A percentile compares a stretch with the other conserved stretches of the same genome.
These are phyloP conservation scores for Bembecia ichneumoniformis DNA, from an alignment of 2,888 invertebrate genomes.

Conservation along the genomic window DNA sequence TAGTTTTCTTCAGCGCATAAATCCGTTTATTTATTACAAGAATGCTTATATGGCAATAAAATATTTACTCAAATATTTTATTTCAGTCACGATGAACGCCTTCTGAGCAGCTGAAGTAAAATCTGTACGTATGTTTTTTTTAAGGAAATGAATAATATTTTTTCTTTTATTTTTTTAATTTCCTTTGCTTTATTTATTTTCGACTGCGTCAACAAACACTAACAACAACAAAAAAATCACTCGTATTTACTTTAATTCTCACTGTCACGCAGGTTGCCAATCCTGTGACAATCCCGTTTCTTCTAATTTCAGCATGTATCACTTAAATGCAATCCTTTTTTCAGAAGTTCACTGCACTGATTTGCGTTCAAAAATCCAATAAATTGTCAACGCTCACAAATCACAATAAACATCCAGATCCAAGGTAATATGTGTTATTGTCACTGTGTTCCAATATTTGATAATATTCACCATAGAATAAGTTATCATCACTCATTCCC, in stretches of 20 bases:
- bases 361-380: slow-evolving; percentile 40
- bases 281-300: slow-evolving; percentile 32
- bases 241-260: slow-evolving; percentile 40
- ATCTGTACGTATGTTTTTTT: background rate
- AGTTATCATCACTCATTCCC: slow-evolving; percentile 62
- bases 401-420: slow-evolving; percentile 54
- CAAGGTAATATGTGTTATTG: slow-evolving; percentile 60
- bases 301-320: slow-evolving; percentile 48
- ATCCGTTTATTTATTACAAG: background rate
- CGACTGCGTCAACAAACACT: slow-evolving; percentile 24
- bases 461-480: slow-evolving; percentile 69
- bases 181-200: slow-evolving; percentile 2
- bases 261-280: slow-evolving; percentile 32
- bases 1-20: background rate
- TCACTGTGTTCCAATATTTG: slow-evolving; percentile 79
- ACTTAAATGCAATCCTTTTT: slow-evolving; percentile 56
- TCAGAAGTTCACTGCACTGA: slow-evolving; percentile 59
- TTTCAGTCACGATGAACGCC: slow-evolving; percentile 33
- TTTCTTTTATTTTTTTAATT: background rate
- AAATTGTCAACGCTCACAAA: slow-evolving; percentile 56
- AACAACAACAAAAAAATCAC: slow-evolving; percentile 25
- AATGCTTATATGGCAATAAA: background rate
- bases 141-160: background rate
- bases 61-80: too few relatives aligned
- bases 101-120: slow-evolving; percentile 46